Evolutionary conservation across 2,797 vertebrate species (phyloP).

Genomic region (Salmo trutta): DNA sequence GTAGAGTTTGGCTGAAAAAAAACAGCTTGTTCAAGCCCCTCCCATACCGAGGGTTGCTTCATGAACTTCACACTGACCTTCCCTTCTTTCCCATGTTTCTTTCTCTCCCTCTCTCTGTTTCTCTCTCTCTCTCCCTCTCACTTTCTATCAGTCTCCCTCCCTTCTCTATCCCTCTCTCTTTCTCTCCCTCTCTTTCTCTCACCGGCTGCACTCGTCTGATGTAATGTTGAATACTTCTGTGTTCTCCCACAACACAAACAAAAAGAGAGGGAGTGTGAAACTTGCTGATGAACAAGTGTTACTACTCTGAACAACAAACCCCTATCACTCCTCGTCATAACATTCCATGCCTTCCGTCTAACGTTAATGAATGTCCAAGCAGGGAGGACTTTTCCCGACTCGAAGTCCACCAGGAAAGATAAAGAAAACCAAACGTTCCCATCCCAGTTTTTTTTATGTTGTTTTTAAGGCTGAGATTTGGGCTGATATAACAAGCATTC

Average conservation of each 20-base stretch:
- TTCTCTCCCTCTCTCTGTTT: neutral
- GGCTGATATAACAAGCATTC: conserved; percentile 31
- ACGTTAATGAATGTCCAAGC: neutral
- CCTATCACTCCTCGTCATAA: neutral
- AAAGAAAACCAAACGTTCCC: conserved; percentile 10
- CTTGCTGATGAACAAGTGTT: neutral
- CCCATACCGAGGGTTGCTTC: neutral
- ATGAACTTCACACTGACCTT: neutral
- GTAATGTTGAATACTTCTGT: neutral
- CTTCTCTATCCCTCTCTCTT: neutral
- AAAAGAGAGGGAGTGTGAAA: neutral
- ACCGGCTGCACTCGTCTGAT: neutral
- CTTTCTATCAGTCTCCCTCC: neutral
- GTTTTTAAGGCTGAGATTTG: conserved; percentile 7
- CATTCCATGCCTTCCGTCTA: neutral
- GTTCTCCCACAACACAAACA: neutral
- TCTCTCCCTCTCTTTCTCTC: neutral
- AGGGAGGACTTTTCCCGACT: neutral
- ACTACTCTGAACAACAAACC: neutral
- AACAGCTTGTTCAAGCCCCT: neutral
- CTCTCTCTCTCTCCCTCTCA: neutral
- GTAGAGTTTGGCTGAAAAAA: conserved; percentile 5
- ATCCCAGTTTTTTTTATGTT: neutral
- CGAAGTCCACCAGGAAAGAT: conserved; percentile 6
- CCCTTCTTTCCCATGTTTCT: neutral